Conservation (phyloP, 2,113 vertebrate genomes). For the Sinocyclocheilus maitianheensis region DNA sequence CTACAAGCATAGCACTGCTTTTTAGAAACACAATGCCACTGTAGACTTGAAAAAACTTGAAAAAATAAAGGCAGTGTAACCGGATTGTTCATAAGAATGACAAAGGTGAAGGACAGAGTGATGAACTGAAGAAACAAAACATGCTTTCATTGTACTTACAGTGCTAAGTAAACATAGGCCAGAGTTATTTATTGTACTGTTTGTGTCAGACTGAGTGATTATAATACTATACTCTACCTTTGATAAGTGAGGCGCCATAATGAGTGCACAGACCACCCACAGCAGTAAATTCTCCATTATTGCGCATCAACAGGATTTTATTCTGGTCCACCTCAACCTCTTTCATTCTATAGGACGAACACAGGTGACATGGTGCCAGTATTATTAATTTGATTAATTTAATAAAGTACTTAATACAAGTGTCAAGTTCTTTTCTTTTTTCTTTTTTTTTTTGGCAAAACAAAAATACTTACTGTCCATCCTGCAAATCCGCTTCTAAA, state of each 20-base stretch:
- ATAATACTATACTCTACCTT: constrained; percentile 70
- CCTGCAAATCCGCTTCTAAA: constrained; percentile 76
- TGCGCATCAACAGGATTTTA: constrained; percentile 79
- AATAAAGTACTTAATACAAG: no score
- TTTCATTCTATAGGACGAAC: constrained; percentile 74
- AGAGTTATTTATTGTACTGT: neutral
- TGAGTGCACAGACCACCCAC: constrained; percentile 85
- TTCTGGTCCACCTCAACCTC: constrained; percentile 76
- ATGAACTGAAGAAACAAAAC: neutral
- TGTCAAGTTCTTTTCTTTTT: no score
- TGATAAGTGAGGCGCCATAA: constrained; percentile 79
- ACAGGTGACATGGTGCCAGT: neutral
- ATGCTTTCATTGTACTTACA: neutral
- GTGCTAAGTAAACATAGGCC: neutral
- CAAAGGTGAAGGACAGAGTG: neutral
- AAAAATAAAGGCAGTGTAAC: neutral
- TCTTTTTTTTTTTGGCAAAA: no score
- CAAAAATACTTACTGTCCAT: constrained; percentile 76
- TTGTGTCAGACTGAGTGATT: constrained; percentile 15
- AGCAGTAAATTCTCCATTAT: constrained; percentile 74
- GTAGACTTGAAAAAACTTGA: neutral
- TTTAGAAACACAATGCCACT: neutral
- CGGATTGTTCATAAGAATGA: neutral
- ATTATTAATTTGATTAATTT: no score
- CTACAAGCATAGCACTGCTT: constrained; percentile 58